Conservation (phyloP, 1,140 invertebrate species). For the Saccostrea echinata region DNA sequence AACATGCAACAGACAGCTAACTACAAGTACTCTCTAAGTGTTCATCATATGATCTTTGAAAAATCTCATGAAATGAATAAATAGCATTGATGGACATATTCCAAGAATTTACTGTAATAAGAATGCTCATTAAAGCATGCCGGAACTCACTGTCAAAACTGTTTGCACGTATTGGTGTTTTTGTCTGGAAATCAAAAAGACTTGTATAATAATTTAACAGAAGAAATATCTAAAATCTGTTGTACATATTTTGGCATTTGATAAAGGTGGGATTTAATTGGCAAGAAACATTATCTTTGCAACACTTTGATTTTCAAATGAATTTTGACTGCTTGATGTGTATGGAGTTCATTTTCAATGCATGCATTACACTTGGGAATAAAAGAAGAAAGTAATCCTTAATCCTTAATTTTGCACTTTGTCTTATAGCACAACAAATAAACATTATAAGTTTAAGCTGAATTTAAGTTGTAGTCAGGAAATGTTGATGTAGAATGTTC, state of each 20-base stretch:
- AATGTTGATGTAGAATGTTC: no score
- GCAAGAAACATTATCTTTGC: neutral
- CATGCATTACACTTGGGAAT: no score
- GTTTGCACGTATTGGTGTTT: neutral
- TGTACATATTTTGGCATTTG: no score
- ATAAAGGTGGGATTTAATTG: no score
- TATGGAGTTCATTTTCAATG: no score
- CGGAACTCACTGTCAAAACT: neutral
- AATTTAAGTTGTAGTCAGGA: no score
- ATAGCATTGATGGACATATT: constrained; percentile 1
- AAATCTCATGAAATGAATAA: neutral
- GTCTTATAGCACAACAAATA: no score
- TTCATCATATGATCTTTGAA: neutral
- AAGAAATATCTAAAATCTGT: neutral
- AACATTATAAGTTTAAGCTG: no score
- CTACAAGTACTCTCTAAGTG: neutral
- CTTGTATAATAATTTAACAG: neutral
- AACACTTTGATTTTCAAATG: neutral
- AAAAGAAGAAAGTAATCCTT: neutral
- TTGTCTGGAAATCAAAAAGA: constrained; percentile 17
- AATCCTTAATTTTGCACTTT: neutral
- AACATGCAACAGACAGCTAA: constrained; percentile 5
- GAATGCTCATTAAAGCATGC: constrained; percentile 9
- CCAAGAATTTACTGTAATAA: constrained; percentile 20
- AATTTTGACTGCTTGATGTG: no score